Evolutionary conservation across 2,888 invertebrate genomes (phyloP).

Genomic region (Myopa testacea): DNA sequence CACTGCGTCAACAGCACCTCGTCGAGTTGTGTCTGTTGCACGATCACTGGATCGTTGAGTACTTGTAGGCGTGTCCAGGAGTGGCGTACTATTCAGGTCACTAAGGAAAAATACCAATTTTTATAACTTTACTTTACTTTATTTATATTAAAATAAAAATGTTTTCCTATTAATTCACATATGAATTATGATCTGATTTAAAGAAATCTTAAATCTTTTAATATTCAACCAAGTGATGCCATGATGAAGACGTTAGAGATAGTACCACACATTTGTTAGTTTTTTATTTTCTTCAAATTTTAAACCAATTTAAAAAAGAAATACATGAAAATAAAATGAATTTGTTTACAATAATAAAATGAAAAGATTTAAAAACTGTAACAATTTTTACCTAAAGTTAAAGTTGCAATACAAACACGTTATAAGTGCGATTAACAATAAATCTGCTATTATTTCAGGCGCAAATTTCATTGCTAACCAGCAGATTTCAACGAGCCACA

Average conservation of each 20-base stretch:
- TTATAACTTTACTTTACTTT: too few species aligned
- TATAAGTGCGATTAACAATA: slow-evolving; percentile 6
- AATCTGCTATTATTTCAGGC: slow-evolving; percentile 5
- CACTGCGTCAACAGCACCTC: slow-evolving; percentile 43
- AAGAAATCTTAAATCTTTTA: too few species aligned
- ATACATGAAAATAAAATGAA: too few species aligned
- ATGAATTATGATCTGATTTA: too few species aligned
- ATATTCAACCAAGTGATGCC: too few species aligned
- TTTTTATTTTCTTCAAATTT: neutral
- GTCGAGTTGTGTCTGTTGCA: slow-evolving; percentile 41
- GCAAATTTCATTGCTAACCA: neutral
- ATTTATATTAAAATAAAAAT: too few species aligned
- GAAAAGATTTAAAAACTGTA: neutral
- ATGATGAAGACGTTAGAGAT: too few species aligned
- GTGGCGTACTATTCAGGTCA: slow-evolving; percentile 44
- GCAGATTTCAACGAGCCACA: slow-evolving; percentile 18
- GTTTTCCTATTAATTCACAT: too few species aligned
- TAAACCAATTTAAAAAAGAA: neutral
- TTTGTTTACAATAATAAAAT: neutral
- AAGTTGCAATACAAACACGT: neutral
- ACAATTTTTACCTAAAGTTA: neutral
- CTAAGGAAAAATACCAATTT: slow-evolving; percentile 8
- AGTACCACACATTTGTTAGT: neutral
- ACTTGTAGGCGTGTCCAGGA: slow-evolving; percentile 51
- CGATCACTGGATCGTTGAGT: slow-evolving; percentile 41